These are phyloP conservation scores for Acrocyrtus sp. DNA, from an alignment of 2,888 invertebrate genomes.

Conservation along the genomic window DNA sequence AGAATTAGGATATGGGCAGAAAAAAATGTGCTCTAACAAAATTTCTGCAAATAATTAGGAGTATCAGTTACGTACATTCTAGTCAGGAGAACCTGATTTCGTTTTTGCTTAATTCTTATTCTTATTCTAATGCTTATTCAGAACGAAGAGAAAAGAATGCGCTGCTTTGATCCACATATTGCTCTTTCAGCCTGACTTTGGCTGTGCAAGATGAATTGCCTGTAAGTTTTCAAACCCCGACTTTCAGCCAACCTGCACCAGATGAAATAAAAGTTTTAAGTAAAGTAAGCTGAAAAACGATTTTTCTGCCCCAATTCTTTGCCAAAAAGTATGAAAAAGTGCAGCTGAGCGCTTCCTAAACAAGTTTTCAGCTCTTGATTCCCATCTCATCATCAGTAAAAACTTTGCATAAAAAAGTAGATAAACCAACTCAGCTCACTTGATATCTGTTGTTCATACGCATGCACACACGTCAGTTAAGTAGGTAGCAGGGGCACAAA, in stretches of 20 bases:
- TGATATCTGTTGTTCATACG: too few relatives aligned
- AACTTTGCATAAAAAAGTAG: neutral
- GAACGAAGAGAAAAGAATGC: too few relatives aligned
- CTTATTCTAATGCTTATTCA: too few relatives aligned
- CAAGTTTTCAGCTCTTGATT: slow-evolving; percentile 17
- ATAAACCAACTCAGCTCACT: neutral
- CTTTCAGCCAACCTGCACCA: too few relatives aligned
- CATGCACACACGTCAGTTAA: neutral
- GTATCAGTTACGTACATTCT: neutral
- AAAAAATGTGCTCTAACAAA: neutral
- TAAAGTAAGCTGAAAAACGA: slow-evolving; percentile 37
- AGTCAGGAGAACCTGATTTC: too few relatives aligned
- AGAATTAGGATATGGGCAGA: neutral
- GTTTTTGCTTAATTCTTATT: too few relatives aligned
- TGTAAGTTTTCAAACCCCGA: neutral
- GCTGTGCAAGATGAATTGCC: neutral
- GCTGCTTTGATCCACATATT: too few relatives aligned
- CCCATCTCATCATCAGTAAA: slow-evolving; percentile 11
- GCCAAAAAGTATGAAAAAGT: slow-evolving; percentile 25
- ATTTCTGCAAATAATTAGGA: neutral
- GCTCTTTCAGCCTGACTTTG: too few relatives aligned
- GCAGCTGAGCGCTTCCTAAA: slow-evolving; percentile 24
- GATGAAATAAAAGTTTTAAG: neutral
- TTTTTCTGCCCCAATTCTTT: slow-evolving; percentile 45
- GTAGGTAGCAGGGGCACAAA: neutral